Percentiles rank a stretch among this genome's conserved stretches.
Evolutionary conservation across 1,140 invertebrate genomes (phyloP).

Genomic region (Temnothorax nylanderi): DNA sequence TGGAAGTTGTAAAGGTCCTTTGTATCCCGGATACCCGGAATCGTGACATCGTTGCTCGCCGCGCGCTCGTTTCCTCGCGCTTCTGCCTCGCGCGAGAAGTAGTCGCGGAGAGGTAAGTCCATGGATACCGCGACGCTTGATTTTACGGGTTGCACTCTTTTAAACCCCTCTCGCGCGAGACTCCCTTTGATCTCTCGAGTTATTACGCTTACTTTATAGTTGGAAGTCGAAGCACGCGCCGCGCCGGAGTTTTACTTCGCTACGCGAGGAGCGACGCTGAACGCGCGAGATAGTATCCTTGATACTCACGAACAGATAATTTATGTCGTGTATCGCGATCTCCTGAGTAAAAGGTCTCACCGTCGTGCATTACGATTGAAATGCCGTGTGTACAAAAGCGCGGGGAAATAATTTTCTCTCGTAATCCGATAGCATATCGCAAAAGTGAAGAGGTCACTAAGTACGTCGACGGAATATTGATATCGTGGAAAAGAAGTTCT

Average conservation of each 20-base stretch:
- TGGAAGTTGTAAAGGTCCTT: constrained; percentile 36
- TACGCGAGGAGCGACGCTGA: background rate
- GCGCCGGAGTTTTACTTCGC: constrained; percentile 14
- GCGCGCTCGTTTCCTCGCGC: background rate
- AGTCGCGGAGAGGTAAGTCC: background rate
- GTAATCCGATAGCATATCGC: constrained; percentile 36
- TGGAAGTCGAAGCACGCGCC: constrained; percentile 48
- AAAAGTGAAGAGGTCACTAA: background rate
- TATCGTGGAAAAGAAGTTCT: background rate
- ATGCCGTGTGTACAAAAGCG: constrained; percentile 9
- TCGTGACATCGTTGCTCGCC: constrained; percentile 36
- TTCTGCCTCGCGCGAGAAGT: constrained; percentile 9
- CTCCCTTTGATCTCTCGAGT: constrained; percentile 50
- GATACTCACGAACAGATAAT: constrained; percentile 47
- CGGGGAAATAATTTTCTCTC: constrained; percentile 32
- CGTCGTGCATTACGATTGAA: constrained; percentile 40
- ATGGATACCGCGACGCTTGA: constrained; percentile 17
- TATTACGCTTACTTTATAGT: constrained; percentile 51
- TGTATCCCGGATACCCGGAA: background rate
- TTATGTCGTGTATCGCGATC: constrained; percentile 38
- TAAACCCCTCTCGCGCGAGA: constrained; percentile 12
- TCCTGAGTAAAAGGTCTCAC: constrained; percentile 31
- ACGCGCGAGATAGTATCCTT: constrained; percentile 29
- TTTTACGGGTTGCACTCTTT: constrained; percentile 54
- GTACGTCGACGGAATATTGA: constrained; percentile 26